A percentile compares a stretch with the other conserved stretches of the same genome.
These are phyloP conservation scores for Miopithecus talapoin DNA, from an alignment of 2,797 vertebrate species.

Conservation along the genomic window DNA sequence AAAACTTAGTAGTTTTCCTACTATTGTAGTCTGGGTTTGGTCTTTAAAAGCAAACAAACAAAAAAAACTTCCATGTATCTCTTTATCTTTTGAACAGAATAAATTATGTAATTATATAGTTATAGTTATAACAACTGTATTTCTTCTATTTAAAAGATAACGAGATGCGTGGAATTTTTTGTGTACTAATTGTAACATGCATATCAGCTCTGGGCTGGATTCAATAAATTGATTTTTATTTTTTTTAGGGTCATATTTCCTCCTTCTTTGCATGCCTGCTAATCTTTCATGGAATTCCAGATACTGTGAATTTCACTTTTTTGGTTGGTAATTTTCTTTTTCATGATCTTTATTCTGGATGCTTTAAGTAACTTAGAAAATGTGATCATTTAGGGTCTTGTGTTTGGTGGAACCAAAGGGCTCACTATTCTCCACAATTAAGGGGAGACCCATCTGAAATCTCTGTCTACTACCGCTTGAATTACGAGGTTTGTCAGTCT, in stretches of 20 bases:
- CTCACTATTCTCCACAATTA: neutral
- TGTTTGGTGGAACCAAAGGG: neutral
- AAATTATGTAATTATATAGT: no score
- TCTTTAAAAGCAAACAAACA: neutral
- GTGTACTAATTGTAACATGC: neutral
- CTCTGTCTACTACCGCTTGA: accelerated
- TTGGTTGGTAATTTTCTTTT: neutral
- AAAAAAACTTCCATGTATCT: no score
- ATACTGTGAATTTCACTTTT: neutral
- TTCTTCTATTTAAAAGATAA: no score
- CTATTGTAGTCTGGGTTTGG: neutral
- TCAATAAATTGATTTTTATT: neutral
- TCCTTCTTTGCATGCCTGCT: neutral
- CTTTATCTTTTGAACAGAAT: no score
- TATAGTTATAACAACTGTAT: no score
- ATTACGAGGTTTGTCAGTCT: neutral
- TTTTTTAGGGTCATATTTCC: neutral
- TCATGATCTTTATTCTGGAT: neutral
- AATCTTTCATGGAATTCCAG: neutral
- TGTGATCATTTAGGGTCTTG: neutral
- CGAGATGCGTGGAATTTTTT: neutral
- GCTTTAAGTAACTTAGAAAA: neutral
- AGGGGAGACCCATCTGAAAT: neutral
- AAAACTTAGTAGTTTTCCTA: neutral
- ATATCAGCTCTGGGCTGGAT: neutral